phyloP scores from a whole-genome alignment of 2,113 vertebrate genomes.

The Oncorhynchus gorbuscha region DNA sequence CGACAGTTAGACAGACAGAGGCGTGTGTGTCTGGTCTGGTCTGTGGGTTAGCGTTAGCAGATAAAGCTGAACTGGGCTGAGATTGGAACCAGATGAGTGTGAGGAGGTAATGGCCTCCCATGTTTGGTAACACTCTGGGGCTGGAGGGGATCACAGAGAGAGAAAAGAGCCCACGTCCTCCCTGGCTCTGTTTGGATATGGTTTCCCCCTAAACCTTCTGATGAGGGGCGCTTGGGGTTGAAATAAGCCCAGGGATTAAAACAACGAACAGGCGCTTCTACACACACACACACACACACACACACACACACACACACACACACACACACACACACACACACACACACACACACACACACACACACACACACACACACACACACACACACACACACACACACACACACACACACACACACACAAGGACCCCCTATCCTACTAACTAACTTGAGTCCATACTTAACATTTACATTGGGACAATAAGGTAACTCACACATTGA shows the following conservation, averaged over 20 bases:
- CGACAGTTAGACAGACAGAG: constrained; percentile 19
- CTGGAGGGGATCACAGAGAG: not conserved
- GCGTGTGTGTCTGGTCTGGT: constrained; percentile 1
- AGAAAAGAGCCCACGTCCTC: not conserved
- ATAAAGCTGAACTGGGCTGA: constrained; percentile 46
- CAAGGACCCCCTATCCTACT: not conserved
- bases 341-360: not conserved
- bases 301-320: not conserved
- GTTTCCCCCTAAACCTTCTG: constrained; percentile 9
- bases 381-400: not conserved
- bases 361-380: not conserved
- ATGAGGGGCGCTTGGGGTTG: too few species aligned
- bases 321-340: constrained; percentile 3
- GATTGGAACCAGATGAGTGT: constrained; percentile 55
- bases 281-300: constrained; percentile 7
- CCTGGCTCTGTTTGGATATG: constrained; percentile 10
- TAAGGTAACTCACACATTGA: too few species aligned
- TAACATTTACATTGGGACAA: too few species aligned
- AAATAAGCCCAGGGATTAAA: constrained; percentile 5
- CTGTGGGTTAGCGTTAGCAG: constrained; percentile 20
- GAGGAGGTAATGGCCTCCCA: constrained; percentile 38
- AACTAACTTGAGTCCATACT: too few species aligned
- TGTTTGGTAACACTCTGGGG: constrained; percentile 41
- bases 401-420: not conserved
- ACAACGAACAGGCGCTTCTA: constrained; percentile 13